These are phyloP conservation scores for Parapsyche elsis DNA, from an alignment of 1,140 invertebrate species.

Conservation along the genomic window DNA sequence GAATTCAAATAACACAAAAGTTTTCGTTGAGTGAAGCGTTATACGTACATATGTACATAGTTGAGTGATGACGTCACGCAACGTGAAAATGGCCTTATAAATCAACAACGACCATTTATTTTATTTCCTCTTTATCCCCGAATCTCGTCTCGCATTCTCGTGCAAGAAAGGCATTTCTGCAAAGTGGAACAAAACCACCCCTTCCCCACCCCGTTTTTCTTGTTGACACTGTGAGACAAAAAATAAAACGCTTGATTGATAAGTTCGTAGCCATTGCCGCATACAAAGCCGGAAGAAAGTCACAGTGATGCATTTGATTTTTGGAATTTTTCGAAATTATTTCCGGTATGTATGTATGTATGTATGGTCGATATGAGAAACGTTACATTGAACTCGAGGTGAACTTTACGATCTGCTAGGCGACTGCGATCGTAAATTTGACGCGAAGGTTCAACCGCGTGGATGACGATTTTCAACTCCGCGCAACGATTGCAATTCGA, in stretches of 20 bases:
- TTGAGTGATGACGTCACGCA: slow-evolving; percentile 29
- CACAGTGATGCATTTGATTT: too few species aligned
- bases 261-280: slow-evolving; percentile 1
- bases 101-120: slow-evolving; percentile 40
- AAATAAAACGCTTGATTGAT: slow-evolving; percentile 43
- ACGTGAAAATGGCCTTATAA: slow-evolving; percentile 26
- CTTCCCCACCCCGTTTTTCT: not conserved
- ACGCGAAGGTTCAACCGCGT: not conserved
- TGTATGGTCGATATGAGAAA: slow-evolving; percentile 3
- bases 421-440: slow-evolving; percentile 15
- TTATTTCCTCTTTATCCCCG: slow-evolving; percentile 38
- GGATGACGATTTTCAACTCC: slow-evolving; percentile 11
- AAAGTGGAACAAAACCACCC: slow-evolving; percentile 13
- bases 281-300: slow-evolving; percentile 1
- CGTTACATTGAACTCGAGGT: not conserved
- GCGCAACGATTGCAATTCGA: not conserved
- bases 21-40: too few species aligned
- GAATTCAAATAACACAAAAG: too few species aligned
- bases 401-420: slow-evolving; percentile 12
- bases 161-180: slow-evolving; percentile 32
- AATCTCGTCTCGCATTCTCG: slow-evolving; percentile 23
- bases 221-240: slow-evolving; percentile 32
- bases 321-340: too few species aligned
- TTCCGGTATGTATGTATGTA: too few species aligned
- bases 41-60: not conserved